Percentiles rank a stretch among this genome's conserved stretches.
Evolutionary conservation across 2,797 vertebrate species (phyloP).

Genomic region (Paedocypris micromegethes): DNA sequence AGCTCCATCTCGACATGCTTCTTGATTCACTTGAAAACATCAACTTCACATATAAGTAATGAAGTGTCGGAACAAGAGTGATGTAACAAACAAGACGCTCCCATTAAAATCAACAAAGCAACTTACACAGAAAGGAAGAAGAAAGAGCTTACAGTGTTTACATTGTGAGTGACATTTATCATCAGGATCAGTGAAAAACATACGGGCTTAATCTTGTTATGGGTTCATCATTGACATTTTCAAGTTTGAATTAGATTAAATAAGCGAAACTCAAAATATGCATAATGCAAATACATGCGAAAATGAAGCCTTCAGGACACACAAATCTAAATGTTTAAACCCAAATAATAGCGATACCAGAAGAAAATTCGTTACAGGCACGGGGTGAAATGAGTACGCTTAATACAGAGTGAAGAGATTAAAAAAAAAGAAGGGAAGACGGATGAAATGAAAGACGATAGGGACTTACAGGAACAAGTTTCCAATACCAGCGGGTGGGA

Average conservation of each 20-base stretch:
- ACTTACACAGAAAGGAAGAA: background rate
- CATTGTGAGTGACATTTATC: too few relatives aligned
- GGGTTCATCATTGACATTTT: too few relatives aligned
- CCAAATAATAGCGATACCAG: too few relatives aligned
- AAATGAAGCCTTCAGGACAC: background rate
- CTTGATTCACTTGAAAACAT: background rate
- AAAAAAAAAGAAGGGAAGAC: conserved; percentile 56
- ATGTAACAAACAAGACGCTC: background rate
- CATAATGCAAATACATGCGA: background rate
- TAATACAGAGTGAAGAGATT: conserved; percentile 32
- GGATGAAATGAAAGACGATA: conserved; percentile 56
- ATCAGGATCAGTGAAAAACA: too few relatives aligned
- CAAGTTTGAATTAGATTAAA: too few relatives aligned
- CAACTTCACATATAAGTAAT: background rate
- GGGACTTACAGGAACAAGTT: conserved; percentile 83
- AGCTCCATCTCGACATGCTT: too few relatives aligned
- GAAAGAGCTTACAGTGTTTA: too few relatives aligned
- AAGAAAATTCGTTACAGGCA: background rate
- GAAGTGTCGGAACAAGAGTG: background rate
- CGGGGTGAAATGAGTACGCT: conserved; percentile 21
- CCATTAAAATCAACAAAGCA: background rate
- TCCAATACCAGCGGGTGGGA: conserved; percentile 80
- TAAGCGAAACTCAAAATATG: too few relatives aligned
- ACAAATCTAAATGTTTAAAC: background rate
- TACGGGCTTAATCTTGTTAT: too few relatives aligned